A percentile compares a stretch with the other conserved stretches of the same genome.
Conservation (phyloP, 2,797 vertebrate species). For the Ceryle rudis region DNA sequence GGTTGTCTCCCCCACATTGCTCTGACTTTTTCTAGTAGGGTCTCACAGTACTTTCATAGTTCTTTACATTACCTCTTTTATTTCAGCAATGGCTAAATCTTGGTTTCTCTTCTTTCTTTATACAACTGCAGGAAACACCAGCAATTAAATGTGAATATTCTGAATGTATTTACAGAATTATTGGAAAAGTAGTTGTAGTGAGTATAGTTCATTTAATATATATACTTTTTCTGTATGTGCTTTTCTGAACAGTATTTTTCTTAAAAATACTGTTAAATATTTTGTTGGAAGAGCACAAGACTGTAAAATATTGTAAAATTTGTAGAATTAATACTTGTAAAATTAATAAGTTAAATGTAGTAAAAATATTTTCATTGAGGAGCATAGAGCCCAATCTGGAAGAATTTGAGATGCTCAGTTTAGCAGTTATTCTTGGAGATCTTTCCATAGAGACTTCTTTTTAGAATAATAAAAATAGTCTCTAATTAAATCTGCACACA, state of each 20-base stretch:
- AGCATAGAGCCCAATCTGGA: not conserved
- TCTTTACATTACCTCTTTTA: not conserved
- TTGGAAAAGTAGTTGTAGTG: not conserved
- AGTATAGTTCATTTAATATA: not conserved
- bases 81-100: not conserved
- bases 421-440: constrained; percentile 17
- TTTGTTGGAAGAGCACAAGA: not conserved
- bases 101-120: not conserved
- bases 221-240: not conserved
- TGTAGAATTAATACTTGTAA: not conserved
- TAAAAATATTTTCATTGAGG: constrained; percentile 7
- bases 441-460: not conserved
- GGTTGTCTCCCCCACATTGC: not conserved
- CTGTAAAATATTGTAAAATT: too few species aligned
- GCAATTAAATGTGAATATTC: not conserved
- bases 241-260: not conserved
- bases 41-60: not conserved
- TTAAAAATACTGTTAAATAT: not conserved
- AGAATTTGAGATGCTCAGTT: not conserved
- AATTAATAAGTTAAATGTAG: not conserved
- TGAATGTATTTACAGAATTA: not conserved
- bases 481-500: not conserved
- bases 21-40: not conserved
- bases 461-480: constrained; percentile 21
- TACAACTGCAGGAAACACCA: not conserved